Evolutionary conservation across 2,888 invertebrate genomes (phyloP), one percentile per base, ranked within the genome.

Genomic region (Orthosia gracilis): DNA sequence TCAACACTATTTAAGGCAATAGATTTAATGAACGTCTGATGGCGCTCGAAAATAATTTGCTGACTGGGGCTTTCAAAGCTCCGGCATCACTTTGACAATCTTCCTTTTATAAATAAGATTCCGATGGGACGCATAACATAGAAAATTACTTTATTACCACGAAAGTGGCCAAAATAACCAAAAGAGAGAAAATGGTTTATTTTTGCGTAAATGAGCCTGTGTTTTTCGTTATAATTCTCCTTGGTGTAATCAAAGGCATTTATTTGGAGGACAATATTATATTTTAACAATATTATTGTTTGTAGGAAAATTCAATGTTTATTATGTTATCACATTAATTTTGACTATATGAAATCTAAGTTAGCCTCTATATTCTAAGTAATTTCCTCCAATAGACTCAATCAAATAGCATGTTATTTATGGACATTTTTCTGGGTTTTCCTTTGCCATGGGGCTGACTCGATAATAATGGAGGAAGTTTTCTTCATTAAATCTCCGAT

Each of bases 71-170:
- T 47, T 86, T 89, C 88, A 90, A 89, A 90, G 89, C 80, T 75
- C 65, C 65, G 58, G 70, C 78, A 76, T 82, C 80, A 83, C 88
- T 89, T 89, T 89, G 89, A 87, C 87, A 90, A 90, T 90, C 90
- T 90, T 68, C 83, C 77, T 88, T 86, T 85, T 83, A 84, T 86
- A 80, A 85, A 87, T 85, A 85, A 82, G 72, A 69, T 73, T 79
- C 77, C 72, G 69, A 62, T 62, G 70, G 73, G 69, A 85, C 74
- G 73, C 66, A 85, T 76, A 87, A 86, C 84, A 78, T 76, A 81
- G 80, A 83, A 87, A 87, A 89, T 89, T 85, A 83, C 82, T 82
- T 83, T 80, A 82, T 79, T 76, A 71, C 47, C 71, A 47, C 40
- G 50, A 83, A 83, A 83, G 52, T 73, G 69, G 40, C 58, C 49